These are phyloP conservation scores for Zygaena filipendulae DNA, from an alignment of 2,888 invertebrate genomes.

Conservation along the genomic window DNA sequence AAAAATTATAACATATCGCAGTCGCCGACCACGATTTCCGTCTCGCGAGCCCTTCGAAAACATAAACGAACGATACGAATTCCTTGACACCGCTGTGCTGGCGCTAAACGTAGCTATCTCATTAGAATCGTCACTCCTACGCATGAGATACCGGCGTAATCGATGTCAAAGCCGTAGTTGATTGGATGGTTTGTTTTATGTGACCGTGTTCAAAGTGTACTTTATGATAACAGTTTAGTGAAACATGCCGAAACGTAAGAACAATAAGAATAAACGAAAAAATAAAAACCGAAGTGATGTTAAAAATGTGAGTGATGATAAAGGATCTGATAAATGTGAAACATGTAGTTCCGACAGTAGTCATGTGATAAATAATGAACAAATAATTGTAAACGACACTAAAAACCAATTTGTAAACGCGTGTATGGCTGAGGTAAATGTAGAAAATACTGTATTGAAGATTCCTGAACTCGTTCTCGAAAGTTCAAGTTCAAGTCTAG, in stretches of 20 bases:
- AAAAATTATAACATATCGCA: slow-evolving; percentile 38
- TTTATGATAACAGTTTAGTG: slow-evolving; percentile 48
- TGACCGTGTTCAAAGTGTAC: slow-evolving; percentile 38
- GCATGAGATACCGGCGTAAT: slow-evolving; percentile 39
- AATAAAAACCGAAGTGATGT: slow-evolving; percentile 38
- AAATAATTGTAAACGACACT: slow-evolving; percentile 4
- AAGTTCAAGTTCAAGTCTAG: slow-evolving; percentile 4
- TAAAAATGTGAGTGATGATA: slow-evolving; percentile 28
- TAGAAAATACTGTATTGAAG: slow-evolving; percentile 6
- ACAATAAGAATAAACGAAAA: slow-evolving; percentile 58
- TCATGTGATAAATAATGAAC: slow-evolving; percentile 11
- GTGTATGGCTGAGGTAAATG: slow-evolving; percentile 4
- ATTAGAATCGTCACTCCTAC: slow-evolving; percentile 39
- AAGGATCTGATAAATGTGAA: slow-evolving; percentile 22
- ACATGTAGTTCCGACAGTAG: slow-evolving; percentile 17
- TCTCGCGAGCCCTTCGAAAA: slow-evolving; percentile 37
- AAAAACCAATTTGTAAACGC: slow-evolving; percentile 3
- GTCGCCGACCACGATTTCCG: slow-evolving; percentile 31
- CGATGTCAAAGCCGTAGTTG: slow-evolving; percentile 26
- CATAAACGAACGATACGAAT: slow-evolving; percentile 28
- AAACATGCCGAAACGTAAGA: slow-evolving; percentile 61
- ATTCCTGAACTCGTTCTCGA: slow-evolving; percentile 5
- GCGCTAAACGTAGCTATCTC: slow-evolving; percentile 26
- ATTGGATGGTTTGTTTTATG: slow-evolving; percentile 38
- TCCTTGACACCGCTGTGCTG: slow-evolving; percentile 24